phyloP scores from a whole-genome alignment of 2,797 vertebrate genomes.

The Molossus alvarezi region DNA sequence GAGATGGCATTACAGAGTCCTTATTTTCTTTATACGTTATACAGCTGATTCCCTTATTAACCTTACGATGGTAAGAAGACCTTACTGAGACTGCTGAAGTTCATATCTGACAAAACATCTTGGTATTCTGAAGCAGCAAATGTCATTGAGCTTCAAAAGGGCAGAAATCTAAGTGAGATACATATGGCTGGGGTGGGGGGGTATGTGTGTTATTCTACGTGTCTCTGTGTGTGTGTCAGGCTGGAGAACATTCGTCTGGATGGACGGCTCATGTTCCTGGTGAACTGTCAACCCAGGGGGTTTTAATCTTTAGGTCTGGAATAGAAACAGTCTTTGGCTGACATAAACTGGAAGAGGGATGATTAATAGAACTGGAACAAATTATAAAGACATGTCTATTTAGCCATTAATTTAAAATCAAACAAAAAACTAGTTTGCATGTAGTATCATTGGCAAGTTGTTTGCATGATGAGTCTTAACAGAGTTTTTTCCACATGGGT shows the following conservation, averaged over 20 bases:
- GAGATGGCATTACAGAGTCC: not conserved
- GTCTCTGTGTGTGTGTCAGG: not conserved
- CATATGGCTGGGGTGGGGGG: not conserved
- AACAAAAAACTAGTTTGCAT: slow-evolving; percentile 1
- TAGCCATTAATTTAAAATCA: slow-evolving; percentile 60
- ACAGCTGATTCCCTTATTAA: slow-evolving; percentile 3
- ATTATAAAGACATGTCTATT: slow-evolving; percentile 67
- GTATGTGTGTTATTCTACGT: not conserved
- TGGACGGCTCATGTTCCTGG: slow-evolving; percentile 17
- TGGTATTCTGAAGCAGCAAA: slow-evolving; percentile 23
- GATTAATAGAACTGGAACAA: slow-evolving; percentile 82
- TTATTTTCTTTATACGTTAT: slow-evolving; percentile 33
- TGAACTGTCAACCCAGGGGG: slow-evolving; percentile 55
- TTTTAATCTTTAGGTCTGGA: slow-evolving; percentile 71
- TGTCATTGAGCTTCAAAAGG: slow-evolving; percentile 16
- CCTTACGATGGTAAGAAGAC: slow-evolving; percentile 23
- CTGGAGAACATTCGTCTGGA: slow-evolving; percentile 24
- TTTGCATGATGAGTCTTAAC: slow-evolving; percentile 32
- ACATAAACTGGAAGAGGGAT: slow-evolving; percentile 78
- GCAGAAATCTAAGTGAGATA: not conserved
- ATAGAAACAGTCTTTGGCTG: slow-evolving; percentile 81
- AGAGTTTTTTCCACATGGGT: slow-evolving; percentile 35
- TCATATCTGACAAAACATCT: not conserved
- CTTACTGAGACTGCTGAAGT: not conserved
- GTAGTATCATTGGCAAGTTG: slow-evolving; percentile 51